A percentile compares a stretch with the other conserved stretches of the same genome.
phyloP scores from a whole-genome alignment of 1,140 invertebrate genomes.

The Micrasema longulum region DNA sequence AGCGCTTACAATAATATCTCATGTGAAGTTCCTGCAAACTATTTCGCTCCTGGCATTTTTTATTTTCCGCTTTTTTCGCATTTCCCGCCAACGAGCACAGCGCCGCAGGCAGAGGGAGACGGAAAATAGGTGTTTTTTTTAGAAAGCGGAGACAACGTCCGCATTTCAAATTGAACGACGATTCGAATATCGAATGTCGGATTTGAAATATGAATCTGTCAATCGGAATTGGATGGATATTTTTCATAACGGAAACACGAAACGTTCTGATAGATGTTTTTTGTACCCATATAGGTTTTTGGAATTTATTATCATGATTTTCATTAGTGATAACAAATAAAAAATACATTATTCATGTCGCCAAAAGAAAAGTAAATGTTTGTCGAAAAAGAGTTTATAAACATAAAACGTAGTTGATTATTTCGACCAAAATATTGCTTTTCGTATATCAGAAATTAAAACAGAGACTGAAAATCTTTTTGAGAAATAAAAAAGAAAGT shows the following conservation, averaged over 20 bases:
- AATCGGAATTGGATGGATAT: constrained; percentile 37
- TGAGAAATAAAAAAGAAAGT: too few relatives aligned
- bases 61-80: neutral
- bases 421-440: too few relatives aligned
- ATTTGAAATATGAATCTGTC: constrained; percentile 43
- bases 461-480: too few relatives aligned
- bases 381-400: too few relatives aligned
- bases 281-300: neutral
- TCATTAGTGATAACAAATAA: neutral
- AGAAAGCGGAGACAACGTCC: constrained; percentile 36
- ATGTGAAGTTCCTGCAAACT: neutral
- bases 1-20: constrained; percentile 5
- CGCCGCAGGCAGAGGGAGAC: constrained; percentile 14
- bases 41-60: too few relatives aligned
- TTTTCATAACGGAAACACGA: constrained; percentile 32
- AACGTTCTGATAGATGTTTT: constrained; percentile 6
- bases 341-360: neutral
- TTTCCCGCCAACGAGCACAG: constrained; percentile 11
- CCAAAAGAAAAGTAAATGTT: too few relatives aligned
- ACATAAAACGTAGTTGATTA: too few relatives aligned
- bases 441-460: too few relatives aligned
- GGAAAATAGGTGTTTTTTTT: constrained; percentile 27
- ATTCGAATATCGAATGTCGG: constrained; percentile 42
- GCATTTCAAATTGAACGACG: constrained; percentile 40
- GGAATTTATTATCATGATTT: constrained; percentile 4